phyloP scores from a whole-genome alignment of 1,140 invertebrate genomes.

The Drosophila miranda region DNA sequence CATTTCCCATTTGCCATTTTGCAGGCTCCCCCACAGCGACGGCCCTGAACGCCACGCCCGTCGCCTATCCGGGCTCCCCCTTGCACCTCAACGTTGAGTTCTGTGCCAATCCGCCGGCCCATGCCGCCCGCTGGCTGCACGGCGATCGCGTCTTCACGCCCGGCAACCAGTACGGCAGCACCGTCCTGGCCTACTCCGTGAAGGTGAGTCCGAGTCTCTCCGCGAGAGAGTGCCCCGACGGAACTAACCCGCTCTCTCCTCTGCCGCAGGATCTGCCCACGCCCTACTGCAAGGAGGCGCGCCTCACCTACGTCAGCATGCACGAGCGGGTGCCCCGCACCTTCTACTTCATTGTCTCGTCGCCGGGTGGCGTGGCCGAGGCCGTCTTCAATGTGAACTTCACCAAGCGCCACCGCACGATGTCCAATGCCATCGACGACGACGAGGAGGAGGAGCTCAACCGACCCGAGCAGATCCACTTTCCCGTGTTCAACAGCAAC shows the following conservation, averaged over 20 bases:
- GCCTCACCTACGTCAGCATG: constrained; percentile 82
- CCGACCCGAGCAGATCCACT: constrained; percentile 81
- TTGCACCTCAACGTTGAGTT: constrained; percentile 84
- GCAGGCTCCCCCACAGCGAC: constrained; percentile 83
- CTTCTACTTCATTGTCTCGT: constrained; percentile 81
- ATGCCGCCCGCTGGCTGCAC: constrained; percentile 81
- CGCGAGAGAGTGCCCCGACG: background rate
- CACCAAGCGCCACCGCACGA: constrained; percentile 74
- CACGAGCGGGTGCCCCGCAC: constrained; percentile 80
- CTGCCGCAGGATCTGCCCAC: constrained; percentile 73
- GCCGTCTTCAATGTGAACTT: constrained; percentile 81
- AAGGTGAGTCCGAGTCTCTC: constrained; percentile 55
- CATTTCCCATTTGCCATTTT: constrained; percentile 13
- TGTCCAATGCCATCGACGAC: constrained; percentile 77
- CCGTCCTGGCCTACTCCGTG: constrained; percentile 79
- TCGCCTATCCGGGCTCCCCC: constrained; percentile 84
- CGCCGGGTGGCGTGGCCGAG: constrained; percentile 80
- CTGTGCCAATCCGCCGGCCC: constrained; percentile 83
- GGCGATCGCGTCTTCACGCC: constrained; percentile 82
- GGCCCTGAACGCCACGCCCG: constrained; percentile 83
- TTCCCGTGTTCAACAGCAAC: constrained; percentile 72
- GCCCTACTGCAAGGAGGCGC: constrained; percentile 82
- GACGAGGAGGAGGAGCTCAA: constrained; percentile 81
- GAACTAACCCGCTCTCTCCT: background rate
- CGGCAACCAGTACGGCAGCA: constrained; percentile 81